Conservation (phyloP, 2,888 invertebrate genomes). For the Criorhina ranunculi region DNA sequence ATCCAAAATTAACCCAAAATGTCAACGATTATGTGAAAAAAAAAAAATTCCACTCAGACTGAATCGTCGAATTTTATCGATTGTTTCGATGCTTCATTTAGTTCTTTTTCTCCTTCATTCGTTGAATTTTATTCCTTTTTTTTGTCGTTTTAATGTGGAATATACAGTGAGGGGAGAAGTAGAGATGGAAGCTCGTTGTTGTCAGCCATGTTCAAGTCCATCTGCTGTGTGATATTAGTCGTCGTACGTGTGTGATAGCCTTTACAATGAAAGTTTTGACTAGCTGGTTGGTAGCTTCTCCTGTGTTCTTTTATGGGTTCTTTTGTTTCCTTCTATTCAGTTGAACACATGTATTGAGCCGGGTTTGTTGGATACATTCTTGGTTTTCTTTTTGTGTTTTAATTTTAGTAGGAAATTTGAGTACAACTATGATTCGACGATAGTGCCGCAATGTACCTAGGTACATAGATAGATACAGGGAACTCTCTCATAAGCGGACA, state of each 20-base stretch:
- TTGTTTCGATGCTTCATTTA: constrained; percentile 12
- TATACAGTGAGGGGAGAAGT: neutral
- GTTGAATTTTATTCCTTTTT: constrained; percentile 38
- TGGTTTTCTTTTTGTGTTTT: constrained; percentile 14
- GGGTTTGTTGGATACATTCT: constrained; percentile 38
- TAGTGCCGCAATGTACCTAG: neutral
- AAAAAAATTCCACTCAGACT: constrained; percentile 22
- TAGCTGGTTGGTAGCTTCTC: constrained; percentile 22
- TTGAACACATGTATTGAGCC: constrained; percentile 54
- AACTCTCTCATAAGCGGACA: too few species aligned
- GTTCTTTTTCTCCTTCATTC: constrained; percentile 15
- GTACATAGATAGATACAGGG: neutral
- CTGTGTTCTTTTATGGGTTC: constrained; percentile 59
- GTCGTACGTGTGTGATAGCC: constrained; percentile 30
- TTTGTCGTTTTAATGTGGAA: neutral
- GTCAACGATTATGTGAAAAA: constrained; percentile 8
- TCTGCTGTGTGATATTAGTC: constrained; percentile 45
- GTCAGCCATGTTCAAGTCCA: constrained; percentile 30
- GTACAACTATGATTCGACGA: constrained; percentile 22
- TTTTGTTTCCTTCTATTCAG: constrained; percentile 42
- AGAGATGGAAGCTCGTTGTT: constrained; percentile 12
- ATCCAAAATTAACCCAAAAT: constrained; percentile 14
- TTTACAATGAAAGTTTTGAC: constrained; percentile 9
- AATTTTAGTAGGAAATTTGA: constrained; percentile 42
- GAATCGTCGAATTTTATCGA: constrained; percentile 17